phyloP scores from a whole-genome alignment of 2,888 invertebrate genomes.

The Athalia rosae region DNA sequence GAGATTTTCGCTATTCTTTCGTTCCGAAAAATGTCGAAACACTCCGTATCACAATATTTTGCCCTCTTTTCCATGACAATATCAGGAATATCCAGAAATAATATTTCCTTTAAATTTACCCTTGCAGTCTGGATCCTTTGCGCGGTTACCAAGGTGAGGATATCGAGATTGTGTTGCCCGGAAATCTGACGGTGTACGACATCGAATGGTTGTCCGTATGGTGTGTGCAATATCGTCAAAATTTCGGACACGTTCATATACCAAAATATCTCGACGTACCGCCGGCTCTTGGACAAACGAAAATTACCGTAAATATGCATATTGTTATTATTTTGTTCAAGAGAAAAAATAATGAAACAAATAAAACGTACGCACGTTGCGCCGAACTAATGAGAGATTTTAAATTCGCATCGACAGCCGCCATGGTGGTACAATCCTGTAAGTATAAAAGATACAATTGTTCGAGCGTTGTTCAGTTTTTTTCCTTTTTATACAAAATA shows the following conservation, averaged over 20 bases:
- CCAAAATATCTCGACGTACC: slow-evolving; percentile 93
- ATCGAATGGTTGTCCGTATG: slow-evolving; percentile 94
- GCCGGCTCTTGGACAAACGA: slow-evolving; percentile 91
- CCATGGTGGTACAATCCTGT: slow-evolving; percentile 96
- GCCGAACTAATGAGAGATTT: slow-evolving; percentile 18
- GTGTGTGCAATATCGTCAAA: slow-evolving; percentile 92
- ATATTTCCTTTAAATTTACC: slow-evolving; percentile 1
- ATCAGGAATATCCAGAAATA: background rate
- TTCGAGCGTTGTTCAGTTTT: slow-evolving; percentile 22
- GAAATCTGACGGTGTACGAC: slow-evolving; percentile 89
- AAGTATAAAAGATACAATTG: slow-evolving; percentile 76
- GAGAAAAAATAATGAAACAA: background rate
- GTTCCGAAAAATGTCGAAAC: too few relatives aligned
- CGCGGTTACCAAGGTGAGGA: slow-evolving; percentile 93
- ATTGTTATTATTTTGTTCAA: slow-evolving; percentile 37
- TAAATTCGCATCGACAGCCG: slow-evolving; percentile 77
- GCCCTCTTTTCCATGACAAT: too few relatives aligned
- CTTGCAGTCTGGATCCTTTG: slow-evolving; percentile 81
- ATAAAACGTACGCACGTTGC: slow-evolving; percentile 48
- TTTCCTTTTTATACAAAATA: background rate
- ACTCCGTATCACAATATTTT: too few relatives aligned
- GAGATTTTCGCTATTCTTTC: too few relatives aligned
- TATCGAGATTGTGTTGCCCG: slow-evolving; percentile 92
- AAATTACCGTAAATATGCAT: slow-evolving; percentile 89
- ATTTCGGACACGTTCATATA: slow-evolving; percentile 92